Conservation (phyloP, 2,888 invertebrate species). For the Pogonocherus hispidulus region DNA sequence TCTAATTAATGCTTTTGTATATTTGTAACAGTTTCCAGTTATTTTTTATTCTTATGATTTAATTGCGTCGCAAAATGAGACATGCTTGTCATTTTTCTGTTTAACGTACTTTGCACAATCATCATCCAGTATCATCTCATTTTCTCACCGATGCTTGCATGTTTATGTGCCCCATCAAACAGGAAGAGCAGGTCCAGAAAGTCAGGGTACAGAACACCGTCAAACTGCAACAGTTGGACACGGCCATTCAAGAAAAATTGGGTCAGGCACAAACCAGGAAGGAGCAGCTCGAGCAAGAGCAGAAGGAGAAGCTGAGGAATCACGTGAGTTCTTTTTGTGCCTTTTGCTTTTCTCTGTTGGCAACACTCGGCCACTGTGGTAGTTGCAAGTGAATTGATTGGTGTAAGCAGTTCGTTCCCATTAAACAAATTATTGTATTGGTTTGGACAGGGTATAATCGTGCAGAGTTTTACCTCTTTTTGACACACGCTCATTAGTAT, state of each 20-base stretch:
- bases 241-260: constrained; percentile 78
- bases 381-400: constrained; percentile 1
- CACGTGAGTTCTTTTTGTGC: constrained; percentile 74
- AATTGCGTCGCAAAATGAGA: not conserved
- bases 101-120: constrained; percentile 34
- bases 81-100: constrained; percentile 29
- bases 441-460: too few relatives aligned
- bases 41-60: not conserved
- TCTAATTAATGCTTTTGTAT: not conserved
- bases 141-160: constrained; percentile 56
- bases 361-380: not conserved
- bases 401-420: too few relatives aligned
- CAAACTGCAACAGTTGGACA: constrained; percentile 78
- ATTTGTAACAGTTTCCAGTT: not conserved
- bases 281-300: constrained; percentile 81
- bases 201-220: constrained; percentile 79
- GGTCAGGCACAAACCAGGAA: constrained; percentile 80
- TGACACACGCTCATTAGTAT: too few relatives aligned
- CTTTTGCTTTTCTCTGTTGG: not conserved
- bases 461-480: too few relatives aligned
- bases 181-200: constrained; percentile 84
- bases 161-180: constrained; percentile 61
- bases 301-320: constrained; percentile 82
- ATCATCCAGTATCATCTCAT: constrained; percentile 36
- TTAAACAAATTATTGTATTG: too few relatives aligned